Percentiles rank a stretch among this genome's conserved stretches.
phyloP scores from a whole-genome alignment of 2,113 vertebrate species.

The Setophaga coronata region DNA sequence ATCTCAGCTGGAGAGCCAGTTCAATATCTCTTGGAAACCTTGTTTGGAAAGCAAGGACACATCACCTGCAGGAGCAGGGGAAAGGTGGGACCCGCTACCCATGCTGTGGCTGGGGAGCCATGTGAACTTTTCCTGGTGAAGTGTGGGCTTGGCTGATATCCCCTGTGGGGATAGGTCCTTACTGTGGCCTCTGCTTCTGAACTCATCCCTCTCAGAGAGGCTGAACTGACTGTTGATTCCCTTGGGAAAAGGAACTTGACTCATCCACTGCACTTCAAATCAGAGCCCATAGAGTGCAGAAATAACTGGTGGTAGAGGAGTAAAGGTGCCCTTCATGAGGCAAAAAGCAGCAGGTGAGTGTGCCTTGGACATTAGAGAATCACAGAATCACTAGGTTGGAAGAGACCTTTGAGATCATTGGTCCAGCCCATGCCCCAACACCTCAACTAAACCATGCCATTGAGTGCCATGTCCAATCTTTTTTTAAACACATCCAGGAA shows the following conservation, averaged over 20 bases:
- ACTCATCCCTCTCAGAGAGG: neutral
- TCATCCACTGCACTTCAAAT: neutral
- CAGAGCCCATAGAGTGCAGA: neutral
- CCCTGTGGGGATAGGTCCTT: neutral
- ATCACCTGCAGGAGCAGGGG: neutral
- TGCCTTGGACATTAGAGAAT: neutral
- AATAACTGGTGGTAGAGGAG: neutral
- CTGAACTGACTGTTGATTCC: neutral
- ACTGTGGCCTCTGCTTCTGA: neutral
- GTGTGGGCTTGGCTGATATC: neutral
- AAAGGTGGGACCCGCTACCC: neutral
- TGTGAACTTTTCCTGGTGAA: neutral
- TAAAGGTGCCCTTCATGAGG: neutral
- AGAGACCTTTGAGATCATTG: neutral
- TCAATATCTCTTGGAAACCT: neutral
- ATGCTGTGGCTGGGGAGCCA: neutral
- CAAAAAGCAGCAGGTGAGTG: neutral
- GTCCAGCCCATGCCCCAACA: neutral
- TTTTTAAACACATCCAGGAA: neutral
- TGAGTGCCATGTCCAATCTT: fast-evolving
- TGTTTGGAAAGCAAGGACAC: neutral
- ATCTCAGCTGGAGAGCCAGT: neutral
- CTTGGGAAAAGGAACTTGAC: neutral
- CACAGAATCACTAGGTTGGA: neutral
- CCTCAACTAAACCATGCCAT: neutral